phyloP scores from a whole-genome alignment of 2,113 vertebrate species.

The Lota lota region DNA sequence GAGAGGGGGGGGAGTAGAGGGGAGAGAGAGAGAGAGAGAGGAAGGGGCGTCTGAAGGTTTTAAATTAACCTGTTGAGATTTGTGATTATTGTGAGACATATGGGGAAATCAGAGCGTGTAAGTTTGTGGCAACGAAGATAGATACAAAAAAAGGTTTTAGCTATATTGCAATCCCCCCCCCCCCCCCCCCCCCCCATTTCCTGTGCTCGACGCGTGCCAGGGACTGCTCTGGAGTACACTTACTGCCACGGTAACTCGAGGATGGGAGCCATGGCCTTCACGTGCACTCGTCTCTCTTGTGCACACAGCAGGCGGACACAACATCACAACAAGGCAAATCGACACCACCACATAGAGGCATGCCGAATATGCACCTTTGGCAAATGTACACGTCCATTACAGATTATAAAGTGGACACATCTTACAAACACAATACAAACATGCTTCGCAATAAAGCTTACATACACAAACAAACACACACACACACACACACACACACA shows the following conservation, averaged over 20 bases:
- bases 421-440: no score
- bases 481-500: no score
- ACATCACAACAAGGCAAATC: no score
- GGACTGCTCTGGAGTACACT: constrained; percentile 9
- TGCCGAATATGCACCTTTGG: no score
- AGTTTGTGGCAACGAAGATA: not conserved
- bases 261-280: constrained; percentile 1
- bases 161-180: not conserved
- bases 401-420: no score
- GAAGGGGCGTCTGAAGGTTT: not conserved
- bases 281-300: not conserved
- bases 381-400: no score
- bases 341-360: no score
- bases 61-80: not conserved
- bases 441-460: no score
- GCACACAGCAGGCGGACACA: not conserved
- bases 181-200: constrained; percentile 11
- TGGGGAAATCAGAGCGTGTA: not conserved
- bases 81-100: not conserved
- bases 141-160: constrained; percentile 11
- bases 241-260: constrained; percentile 1
- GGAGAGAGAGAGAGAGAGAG: not conserved
- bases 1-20: not conserved
- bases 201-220: constrained; percentile 22
- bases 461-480: no score